Conservation (phyloP, 2,113 vertebrate species). For the Pseudolaguvia tuberculata region DNA sequence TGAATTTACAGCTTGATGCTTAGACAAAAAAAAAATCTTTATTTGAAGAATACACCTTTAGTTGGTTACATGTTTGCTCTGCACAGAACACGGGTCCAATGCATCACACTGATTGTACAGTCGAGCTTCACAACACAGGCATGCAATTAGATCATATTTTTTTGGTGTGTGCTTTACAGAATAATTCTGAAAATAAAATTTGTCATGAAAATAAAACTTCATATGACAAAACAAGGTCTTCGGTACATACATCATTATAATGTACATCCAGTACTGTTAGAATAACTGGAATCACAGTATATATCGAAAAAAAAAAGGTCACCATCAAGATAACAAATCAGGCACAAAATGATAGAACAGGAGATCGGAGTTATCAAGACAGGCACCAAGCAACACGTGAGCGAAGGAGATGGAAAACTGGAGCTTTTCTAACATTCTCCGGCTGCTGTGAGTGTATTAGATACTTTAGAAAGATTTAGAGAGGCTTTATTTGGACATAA, state of each 20-base stretch:
- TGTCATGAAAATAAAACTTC: slow-evolving; percentile 24
- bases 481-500: neutral
- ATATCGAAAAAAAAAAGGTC: slow-evolving; percentile 45
- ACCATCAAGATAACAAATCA: slow-evolving; percentile 45
- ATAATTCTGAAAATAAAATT: slow-evolving; percentile 37
- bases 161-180: slow-evolving; percentile 41
- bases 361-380: slow-evolving; percentile 39
- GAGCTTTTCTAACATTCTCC: slow-evolving; percentile 34
- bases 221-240: slow-evolving; percentile 37
- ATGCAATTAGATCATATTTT: slow-evolving; percentile 34
- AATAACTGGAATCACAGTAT: slow-evolving; percentile 50
- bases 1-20: neutral
- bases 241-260: slow-evolving; percentile 22
- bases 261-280: slow-evolving; percentile 40
- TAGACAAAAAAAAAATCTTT: slow-evolving; percentile 44
- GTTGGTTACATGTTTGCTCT: slow-evolving; percentile 29
- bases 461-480: slow-evolving; percentile 10
- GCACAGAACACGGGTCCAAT: slow-evolving; percentile 33
- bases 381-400: slow-evolving; percentile 42
- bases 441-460: slow-evolving; percentile 14
- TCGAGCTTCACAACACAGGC: slow-evolving; percentile 43
- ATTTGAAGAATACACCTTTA: slow-evolving; percentile 36
- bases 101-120: slow-evolving; percentile 36
- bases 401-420: slow-evolving; percentile 18
- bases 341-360: slow-evolving; percentile 51